Evolutionary conservation across 1,140 invertebrate species (phyloP).

Genomic region (Caenorhabditis brenneri): DNA sequence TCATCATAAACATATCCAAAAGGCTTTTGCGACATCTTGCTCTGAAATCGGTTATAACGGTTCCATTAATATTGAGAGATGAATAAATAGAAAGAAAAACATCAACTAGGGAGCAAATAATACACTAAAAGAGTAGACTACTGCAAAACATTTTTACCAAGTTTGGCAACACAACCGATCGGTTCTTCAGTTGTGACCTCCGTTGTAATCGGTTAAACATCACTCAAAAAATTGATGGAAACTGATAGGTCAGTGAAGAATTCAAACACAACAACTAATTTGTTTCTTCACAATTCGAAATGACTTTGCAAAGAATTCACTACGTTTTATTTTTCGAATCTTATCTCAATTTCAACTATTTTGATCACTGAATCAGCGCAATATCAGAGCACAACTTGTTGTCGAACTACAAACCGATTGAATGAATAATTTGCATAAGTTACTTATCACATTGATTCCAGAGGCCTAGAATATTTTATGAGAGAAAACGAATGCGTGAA

Average conservation of each 20-base stretch:
- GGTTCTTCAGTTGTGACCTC: background rate
- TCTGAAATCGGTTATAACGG: background rate
- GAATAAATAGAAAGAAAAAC: background rate
- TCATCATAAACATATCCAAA: conserved; percentile 60
- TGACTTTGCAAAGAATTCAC: no score
- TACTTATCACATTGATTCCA: no score
- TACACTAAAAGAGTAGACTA: background rate
- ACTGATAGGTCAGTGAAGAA: background rate
- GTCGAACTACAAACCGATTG: no score
- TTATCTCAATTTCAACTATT: no score
- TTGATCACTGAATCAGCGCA: no score
- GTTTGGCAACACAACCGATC: background rate
- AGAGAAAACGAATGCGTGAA: no score
- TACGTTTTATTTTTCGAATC: no score
- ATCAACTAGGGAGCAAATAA: background rate
- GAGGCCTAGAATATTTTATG: no score
- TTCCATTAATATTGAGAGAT: background rate
- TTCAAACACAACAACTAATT: no score
- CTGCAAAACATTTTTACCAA: background rate
- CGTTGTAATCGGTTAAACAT: background rate
- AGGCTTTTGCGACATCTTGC: conserved; percentile 16
- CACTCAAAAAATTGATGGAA: background rate
- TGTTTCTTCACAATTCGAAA: no score
- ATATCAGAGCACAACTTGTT: no score
- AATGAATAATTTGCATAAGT: no score